Base-by-base conservation (phyloP, 2,888 invertebrate genomes). In the Leucophenga maculata region DNA sequence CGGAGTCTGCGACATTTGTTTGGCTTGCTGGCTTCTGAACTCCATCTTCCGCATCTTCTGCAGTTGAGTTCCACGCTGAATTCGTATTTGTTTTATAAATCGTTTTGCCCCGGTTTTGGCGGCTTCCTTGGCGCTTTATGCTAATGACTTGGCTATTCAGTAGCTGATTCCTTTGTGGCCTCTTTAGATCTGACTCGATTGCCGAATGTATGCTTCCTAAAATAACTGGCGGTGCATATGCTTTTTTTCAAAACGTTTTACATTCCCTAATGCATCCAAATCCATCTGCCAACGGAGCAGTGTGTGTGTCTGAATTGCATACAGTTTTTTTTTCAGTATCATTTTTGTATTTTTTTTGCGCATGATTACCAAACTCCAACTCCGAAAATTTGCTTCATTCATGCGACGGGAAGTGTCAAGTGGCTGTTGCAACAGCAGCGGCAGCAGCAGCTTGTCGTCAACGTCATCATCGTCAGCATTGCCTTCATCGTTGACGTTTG, bases 351-450 rank as follows among this genome's bases (percentile, higher is more conserved):
- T 32, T 39, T 39, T 39, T 39, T 39, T 39, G 1, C 39, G 39
- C 39, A 39, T 72, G 70, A 64, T 71, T 69, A 67, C 72, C 75
- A 74, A 67, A 65, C 72, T 72, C 52, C 80, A 79, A 77, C 82
- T 82, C 82, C 83, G 76, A 82, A 83, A 83, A 82, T 80, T 82
- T 80, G 83, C 83, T 83, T 80, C 80, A 80, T 80, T 80, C 82
- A 80, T 78, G 83, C 82, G 84, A 78, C 83, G 80, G 39, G 83
- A 80, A 80, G 80, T 80, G 80, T 80, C 80, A 80, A 83, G 80
- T 80, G 80, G 83, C 80, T 80, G 83, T 80, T 83, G 80, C 80
- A 83, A 80, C 82, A 39, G 39, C 39, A 32, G 32, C 32, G 32
- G 8, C 32, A 32, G 32, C 3, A 39, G 39, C 74, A 78, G 74